These are phyloP conservation scores for Chascanopsetta lugubris DNA, from an alignment of 2,113 vertebrate genomes.

Conservation along the genomic window DNA sequence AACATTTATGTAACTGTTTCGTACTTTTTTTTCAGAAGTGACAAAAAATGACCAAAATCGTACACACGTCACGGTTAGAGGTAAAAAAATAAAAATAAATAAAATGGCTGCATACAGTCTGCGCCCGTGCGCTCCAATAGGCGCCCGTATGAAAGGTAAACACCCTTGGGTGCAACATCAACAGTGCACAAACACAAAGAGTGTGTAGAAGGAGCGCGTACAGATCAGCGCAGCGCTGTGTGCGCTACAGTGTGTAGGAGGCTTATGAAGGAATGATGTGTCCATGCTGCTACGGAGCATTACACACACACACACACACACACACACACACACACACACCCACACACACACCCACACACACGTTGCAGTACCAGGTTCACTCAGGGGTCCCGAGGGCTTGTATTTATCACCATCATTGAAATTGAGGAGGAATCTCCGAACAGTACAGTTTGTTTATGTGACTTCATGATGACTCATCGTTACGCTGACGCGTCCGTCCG, in stretches of 20 bases:
- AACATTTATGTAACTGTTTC: too few relatives aligned
- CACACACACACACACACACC: not conserved
- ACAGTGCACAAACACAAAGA: slow-evolving; percentile 8
- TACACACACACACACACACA: not conserved
- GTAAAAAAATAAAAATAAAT: too few relatives aligned
- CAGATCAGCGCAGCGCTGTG: slow-evolving; percentile 13
- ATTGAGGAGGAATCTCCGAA: slow-evolving; percentile 7
- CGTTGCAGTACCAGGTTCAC: slow-evolving; percentile 4
- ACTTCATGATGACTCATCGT: not conserved
- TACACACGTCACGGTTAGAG: not conserved
- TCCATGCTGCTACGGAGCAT: not conserved
- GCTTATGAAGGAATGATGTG: slow-evolving; percentile 7
- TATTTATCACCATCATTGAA: slow-evolving; percentile 2
- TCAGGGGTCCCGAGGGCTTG: not conserved
- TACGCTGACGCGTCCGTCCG: slow-evolving; percentile 5
- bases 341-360: not conserved
- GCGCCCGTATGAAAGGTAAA: slow-evolving; percentile 12
- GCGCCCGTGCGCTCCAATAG: not conserved
- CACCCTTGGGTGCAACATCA: not conserved
- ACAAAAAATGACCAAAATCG: not conserved
- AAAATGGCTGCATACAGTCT: not conserved
- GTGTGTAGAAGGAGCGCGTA: slow-evolving; percentile 16
- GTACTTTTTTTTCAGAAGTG: not conserved
- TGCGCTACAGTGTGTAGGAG: slow-evolving; percentile 28
- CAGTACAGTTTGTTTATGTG: not conserved